Base-by-base conservation (phyloP, 2,888 invertebrate species). In the Mesorhabditis sp. region DNA sequence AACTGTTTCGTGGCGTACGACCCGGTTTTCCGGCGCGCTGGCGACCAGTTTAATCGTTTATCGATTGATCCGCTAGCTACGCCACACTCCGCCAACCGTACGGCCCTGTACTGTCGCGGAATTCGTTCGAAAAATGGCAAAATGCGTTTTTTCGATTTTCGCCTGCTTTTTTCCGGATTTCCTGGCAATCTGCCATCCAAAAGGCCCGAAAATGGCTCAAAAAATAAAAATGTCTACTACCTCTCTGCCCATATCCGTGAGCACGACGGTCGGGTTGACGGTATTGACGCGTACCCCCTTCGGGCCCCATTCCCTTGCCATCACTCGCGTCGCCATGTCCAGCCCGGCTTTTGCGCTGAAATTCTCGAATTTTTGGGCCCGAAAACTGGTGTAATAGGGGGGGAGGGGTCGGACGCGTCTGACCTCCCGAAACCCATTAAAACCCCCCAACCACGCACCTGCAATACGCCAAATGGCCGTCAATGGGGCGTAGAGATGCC, bases 181-280 rank as follows among this genome's bases (percentile, higher is more conserved):
- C 28, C 28, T 28, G 28, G 28, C 28, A 28, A 28, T 28, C 28
- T 28, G 28, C 28, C 28, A 28, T 28, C 28, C 28, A 28, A 28
- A 28, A 28, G 2, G 28, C 2, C 28, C 28, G 28, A 28, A 28
- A 28, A 28, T 28, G 28, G 28, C 28, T 28, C 28, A 28, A 28
- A 28, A 28, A 28, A 28, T 28, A 28, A 28, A 28, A 28, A 28
- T 28, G 28, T 28, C 28, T 28, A 28, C 28, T 5, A 68, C 76
- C 15, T 62, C 86, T 72, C 89, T 89, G 0, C 94, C 94, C 92
- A 96, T 91, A 68, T 91, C 92, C 0, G 96, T 96, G 89, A 94
- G 88, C 13, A 94, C 92, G 0, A 94, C 94, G 0, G 95, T 96
- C 0, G 96, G 96, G 87, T 95, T 94, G 0, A 96, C 91, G 15